phyloP scores from a whole-genome alignment of 2,797 vertebrate genomes.

The Mus spretus region DNA sequence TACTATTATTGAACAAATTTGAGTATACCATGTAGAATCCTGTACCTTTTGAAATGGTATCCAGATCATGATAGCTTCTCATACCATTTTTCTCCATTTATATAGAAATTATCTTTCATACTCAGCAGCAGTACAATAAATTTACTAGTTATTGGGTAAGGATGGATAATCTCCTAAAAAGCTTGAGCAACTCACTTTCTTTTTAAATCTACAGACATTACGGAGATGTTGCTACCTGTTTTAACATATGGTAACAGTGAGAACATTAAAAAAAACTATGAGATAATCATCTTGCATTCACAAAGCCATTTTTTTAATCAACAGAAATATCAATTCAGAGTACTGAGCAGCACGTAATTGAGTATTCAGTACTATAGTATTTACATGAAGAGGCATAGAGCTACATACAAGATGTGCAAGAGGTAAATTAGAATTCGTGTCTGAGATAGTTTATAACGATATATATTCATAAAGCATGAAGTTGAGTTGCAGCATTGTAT shows the following conservation, averaged over 20 bases:
- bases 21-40: background rate
- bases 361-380: background rate
- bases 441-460: background rate
- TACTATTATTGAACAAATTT: background rate
- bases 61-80: background rate
- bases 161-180: background rate
- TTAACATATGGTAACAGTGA: background rate
- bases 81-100: background rate
- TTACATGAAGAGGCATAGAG: slow-evolving; percentile 21
- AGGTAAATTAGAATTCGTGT: slow-evolving; percentile 38
- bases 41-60: background rate
- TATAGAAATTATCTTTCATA: slow-evolving; percentile 7
- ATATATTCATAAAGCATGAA: background rate
- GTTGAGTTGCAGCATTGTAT: background rate
- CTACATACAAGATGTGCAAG: slow-evolving; percentile 49
- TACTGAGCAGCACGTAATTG: background rate
- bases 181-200: slow-evolving; percentile 23
- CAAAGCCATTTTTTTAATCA: background rate
- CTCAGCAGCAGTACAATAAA: slow-evolving; percentile 1
- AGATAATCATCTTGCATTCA: background rate
- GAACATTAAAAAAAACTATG: background rate
- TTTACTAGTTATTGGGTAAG: background rate
- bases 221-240: background rate
- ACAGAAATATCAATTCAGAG: background rate
- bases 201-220: background rate